phyloP scores from a whole-genome alignment of 2,888 invertebrate genomes.

The Melipona bicolor region DNA sequence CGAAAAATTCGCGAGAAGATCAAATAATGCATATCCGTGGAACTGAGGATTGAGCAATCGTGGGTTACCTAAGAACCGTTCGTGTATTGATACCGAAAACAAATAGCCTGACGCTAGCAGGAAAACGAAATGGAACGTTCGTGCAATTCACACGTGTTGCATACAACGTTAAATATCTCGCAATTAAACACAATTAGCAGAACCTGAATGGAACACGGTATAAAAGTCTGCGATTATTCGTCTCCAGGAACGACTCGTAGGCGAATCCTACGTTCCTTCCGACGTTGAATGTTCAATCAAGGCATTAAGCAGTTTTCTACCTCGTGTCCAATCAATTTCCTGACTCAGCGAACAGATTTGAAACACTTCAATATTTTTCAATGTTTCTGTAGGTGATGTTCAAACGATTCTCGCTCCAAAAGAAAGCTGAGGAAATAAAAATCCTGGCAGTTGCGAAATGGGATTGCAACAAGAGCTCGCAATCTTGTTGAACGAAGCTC shows the following conservation, averaged over 20 bases:
- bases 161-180: background rate
- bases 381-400: background rate
- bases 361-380: too few relatives aligned
- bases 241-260: background rate
- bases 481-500: conserved; percentile 34
- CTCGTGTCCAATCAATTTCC: background rate
- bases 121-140: background rate
- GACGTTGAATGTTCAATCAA: background rate
- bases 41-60: background rate
- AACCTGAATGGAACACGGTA: background rate
- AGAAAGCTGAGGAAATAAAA: conserved; percentile 29
- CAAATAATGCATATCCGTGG: background rate
- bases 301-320: background rate
- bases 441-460: conserved; percentile 15
- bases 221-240: conserved; percentile 2
- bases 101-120: background rate
- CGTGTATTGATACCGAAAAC: background rate
- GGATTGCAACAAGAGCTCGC: conserved; percentile 45
- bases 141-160: background rate
- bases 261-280: conserved; percentile 2
- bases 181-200: background rate
- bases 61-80: background rate
- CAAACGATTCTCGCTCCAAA: conserved; percentile 6
- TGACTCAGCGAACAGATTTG: background rate
- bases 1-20: background rate